Base-by-base conservation (phyloP, 2,797 vertebrate genomes). In the Rousettus madagascariensis region DNA sequence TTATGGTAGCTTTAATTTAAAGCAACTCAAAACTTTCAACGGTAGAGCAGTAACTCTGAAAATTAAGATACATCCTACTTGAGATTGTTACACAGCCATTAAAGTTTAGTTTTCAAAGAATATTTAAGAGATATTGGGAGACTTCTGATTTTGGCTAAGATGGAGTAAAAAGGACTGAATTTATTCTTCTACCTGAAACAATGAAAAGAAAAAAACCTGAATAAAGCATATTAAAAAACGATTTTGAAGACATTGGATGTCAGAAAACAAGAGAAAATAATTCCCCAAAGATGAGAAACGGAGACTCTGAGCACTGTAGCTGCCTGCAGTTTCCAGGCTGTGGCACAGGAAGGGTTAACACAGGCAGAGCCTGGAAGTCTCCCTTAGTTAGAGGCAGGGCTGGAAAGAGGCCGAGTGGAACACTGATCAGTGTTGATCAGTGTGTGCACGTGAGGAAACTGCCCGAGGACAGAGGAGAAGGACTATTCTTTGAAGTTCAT, bases 91-190 rank as follows among this genome's bases (percentile, higher is more conserved):
- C 9, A 57, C 9, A 79, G 28, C 8, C 13, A 22, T 89, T 92
- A 36, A 53, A 69, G 26, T 89, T 89, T 89, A 33, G 28, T 75
- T 95, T 79, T 91, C 68, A 87, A 86, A 79, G 38, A 63, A 26
- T 75, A 49, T 71, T 89, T 89, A n/a, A 51, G 74, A 84, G 17
- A 51, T 49, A 68, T 22, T 12, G 20, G 69, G 59, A 72, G 38
- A 68, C 19, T 43, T 82, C 71, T 83, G 51, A 36, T 69, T 94
- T 69, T 84, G 61, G 15, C 20, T 41, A 68, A 51, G 33, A 43
- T 78, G 8, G 10, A 59, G 5, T 55, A 65, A 59, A 77, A 84
- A 16, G 16, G 30, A 41, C 33, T 57, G 12, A n/a, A 66, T 83
- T 89, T 84, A 11, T 11, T 3, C n/a, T 84, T 3, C 33, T 41